Evolutionary conservation across 64 coral and sea anemone species (phyloP).

Genomic region (Actinia equina): DNA sequence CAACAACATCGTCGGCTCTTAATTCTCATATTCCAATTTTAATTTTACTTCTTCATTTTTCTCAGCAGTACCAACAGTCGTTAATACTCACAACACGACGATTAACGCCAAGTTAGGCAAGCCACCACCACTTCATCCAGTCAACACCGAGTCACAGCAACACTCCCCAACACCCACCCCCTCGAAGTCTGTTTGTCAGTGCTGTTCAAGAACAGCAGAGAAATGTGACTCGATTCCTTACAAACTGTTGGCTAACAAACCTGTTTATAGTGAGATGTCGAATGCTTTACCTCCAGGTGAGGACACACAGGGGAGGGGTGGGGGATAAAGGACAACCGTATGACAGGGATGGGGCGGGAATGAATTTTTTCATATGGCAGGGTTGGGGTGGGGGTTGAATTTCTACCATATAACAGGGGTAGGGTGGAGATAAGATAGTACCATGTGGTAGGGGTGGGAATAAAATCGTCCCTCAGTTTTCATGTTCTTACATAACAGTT

Average conservation of each 20-base stretch:
- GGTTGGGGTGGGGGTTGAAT: neutral
- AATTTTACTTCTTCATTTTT: neutral
- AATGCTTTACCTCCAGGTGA: neutral
- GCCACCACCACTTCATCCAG: neutral
- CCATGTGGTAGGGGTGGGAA: neutral
- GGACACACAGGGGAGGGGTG: neutral
- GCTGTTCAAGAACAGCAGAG: neutral
- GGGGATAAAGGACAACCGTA: neutral
- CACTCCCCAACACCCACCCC: neutral
- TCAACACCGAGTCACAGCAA: neutral
- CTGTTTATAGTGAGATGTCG: conserved; percentile 1
- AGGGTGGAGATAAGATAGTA: neutral
- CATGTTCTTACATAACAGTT: neutral
- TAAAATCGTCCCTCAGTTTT: neutral
- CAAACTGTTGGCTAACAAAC: neutral
- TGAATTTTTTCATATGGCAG: neutral
- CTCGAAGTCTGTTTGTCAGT: neutral
- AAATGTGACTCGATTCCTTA: conserved; percentile 2
- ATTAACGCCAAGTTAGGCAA: neutral
- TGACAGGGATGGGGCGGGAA: neutral
- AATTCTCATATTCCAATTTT: too few relatives aligned
- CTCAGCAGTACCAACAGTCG: neutral
- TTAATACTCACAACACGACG: neutral
- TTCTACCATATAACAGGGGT: neutral
- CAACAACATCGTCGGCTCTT: too few relatives aligned